A percentile compares a stretch with the other conserved stretches of the same genome.
Conservation (phyloP, 2,113 vertebrate genomes). For the Chamaetylas fuelleborni region DNA sequence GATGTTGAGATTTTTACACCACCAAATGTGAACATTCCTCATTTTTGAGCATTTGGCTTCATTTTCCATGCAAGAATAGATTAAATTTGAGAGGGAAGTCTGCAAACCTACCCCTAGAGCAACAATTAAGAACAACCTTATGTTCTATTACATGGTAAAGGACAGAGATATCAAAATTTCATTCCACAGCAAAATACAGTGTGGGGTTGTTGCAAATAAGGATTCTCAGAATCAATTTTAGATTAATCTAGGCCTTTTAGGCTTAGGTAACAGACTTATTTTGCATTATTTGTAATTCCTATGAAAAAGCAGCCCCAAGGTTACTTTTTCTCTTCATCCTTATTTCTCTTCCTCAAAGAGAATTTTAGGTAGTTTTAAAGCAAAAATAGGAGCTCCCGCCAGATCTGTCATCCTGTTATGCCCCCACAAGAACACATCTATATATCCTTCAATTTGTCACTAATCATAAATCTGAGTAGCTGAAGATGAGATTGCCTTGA, state of each 20-base stretch:
- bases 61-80: neutral
- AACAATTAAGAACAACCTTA: constrained; percentile 14
- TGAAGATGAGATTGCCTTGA: neutral
- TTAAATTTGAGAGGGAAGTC: neutral
- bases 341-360: neutral
- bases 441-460: neutral
- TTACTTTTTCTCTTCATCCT: neutral
- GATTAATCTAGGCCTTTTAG: neutral
- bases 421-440: neutral
- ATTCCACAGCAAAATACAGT: neutral
- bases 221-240: neutral
- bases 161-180: neutral
- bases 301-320: neutral
- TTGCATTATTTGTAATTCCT: neutral
- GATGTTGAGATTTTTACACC: neutral
- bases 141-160: neutral
- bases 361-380: neutral
- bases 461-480: neutral
- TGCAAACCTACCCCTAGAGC: neutral
- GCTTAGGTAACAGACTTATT: neutral
- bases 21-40: neutral
- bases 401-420: neutral
- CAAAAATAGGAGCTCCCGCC: neutral
- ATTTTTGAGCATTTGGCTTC: neutral
- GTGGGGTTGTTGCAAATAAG: neutral